Conservation (phyloP, 2,888 invertebrate species). For the Hypomecis punctinalis region DNA sequence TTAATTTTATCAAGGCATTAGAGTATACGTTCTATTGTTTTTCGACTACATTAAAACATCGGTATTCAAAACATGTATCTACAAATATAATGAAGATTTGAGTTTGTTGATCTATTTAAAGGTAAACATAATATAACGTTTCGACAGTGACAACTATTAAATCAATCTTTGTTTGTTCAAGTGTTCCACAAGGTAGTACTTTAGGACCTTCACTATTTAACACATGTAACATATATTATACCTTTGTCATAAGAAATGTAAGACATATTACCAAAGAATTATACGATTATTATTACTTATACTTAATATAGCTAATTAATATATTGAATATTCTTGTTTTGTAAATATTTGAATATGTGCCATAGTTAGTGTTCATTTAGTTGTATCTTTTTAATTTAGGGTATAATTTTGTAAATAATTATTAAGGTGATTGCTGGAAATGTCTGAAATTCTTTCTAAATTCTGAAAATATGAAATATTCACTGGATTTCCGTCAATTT, state of each 20-base stretch:
- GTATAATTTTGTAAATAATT: constrained; percentile 3
- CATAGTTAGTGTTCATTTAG: constrained; percentile 5
- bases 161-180: background rate
- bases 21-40: too few relatives aligned
- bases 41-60: too few relatives aligned
- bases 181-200: constrained; percentile 1
- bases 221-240: background rate
- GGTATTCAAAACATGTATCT: too few relatives aligned
- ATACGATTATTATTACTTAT: constrained; percentile 20
- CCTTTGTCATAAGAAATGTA: background rate
- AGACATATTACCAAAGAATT: constrained; percentile 10
- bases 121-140: background rate
- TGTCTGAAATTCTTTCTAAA: too few relatives aligned
- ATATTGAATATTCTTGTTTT: background rate
- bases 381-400: background rate
- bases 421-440: background rate
- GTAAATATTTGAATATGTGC: constrained; percentile 8
- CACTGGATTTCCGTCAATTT: too few relatives aligned
- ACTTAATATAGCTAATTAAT: constrained; percentile 1
- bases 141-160: background rate
- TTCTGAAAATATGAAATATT: too few relatives aligned
- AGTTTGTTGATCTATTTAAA: too few relatives aligned
- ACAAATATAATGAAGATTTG: too few relatives aligned
- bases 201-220: background rate
- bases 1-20: too few relatives aligned